A percentile compares a stretch with the other conserved stretches of the same genome.
phyloP scores from a whole-genome alignment of 2,888 invertebrate species.

The Drymonia ruficornis region DNA sequence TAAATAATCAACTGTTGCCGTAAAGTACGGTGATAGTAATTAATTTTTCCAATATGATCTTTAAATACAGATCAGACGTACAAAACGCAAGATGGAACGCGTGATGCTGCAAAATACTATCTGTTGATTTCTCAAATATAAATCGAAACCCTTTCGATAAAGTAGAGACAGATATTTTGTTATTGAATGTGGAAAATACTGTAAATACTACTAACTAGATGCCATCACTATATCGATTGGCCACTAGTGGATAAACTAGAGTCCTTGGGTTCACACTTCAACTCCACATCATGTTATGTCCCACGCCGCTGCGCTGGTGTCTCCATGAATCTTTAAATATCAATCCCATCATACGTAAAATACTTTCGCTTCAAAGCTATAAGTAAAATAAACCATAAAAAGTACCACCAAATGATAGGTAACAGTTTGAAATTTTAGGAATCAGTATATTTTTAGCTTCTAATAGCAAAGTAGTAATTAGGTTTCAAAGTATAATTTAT shows the following conservation, averaged over 20 bases:
- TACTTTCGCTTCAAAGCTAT: not conserved
- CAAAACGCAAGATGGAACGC: too few relatives aligned
- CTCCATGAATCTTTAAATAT: constrained; percentile 28
- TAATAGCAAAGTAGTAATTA: too few relatives aligned
- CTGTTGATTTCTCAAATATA: not conserved
- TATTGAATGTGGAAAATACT: too few relatives aligned
- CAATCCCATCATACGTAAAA: constrained; percentile 3
- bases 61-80: too few relatives aligned
- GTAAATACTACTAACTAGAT: too few relatives aligned
- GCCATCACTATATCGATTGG: constrained; percentile 40
- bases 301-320: constrained; percentile 23
- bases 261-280: constrained; percentile 49
- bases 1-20: too few relatives aligned
- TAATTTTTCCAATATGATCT: too few relatives aligned
- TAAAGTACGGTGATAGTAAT: too few relatives aligned
- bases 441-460: not conserved
- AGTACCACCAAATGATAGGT: not conserved
- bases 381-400: not conserved
- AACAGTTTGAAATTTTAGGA: too few relatives aligned
- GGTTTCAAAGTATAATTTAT: too few relatives aligned
- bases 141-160: not conserved
- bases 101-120: not conserved
- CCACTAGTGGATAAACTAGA: constrained; percentile 13
- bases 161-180: too few relatives aligned
- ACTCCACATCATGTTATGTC: constrained; percentile 30